A percentile compares a stretch with the other conserved stretches of the same genome.
phyloP scores from a whole-genome alignment of 2,888 invertebrate genomes.

The Melitaea athalia region DNA sequence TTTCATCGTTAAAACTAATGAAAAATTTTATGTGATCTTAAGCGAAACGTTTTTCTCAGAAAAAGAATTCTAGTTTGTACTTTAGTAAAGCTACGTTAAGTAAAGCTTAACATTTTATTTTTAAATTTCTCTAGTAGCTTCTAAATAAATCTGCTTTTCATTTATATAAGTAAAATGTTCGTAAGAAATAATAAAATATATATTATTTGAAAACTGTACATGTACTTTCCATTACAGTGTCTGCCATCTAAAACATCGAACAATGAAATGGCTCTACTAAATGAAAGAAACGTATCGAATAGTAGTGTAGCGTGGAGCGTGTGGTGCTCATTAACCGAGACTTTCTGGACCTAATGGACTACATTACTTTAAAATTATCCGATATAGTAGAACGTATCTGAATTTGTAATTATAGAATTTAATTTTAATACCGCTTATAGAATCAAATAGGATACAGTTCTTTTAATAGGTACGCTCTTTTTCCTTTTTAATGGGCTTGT shows the following conservation, averaged over 20 bases:
- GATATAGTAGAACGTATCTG: not conserved
- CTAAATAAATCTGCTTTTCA: not conserved
- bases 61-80: too few species aligned
- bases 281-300: not conserved
- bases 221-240: conserved; percentile 2
- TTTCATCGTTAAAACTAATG: not conserved
- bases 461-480: too few species aligned
- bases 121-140: too few species aligned
- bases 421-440: too few species aligned
- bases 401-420: too few species aligned
- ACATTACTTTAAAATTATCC: not conserved
- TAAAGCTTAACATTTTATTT: too few species aligned
- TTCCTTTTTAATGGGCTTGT: too few species aligned
- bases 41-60: too few species aligned
- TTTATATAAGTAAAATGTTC: not conserved
- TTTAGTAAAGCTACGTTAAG: too few species aligned
- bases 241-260: conserved; percentile 1
- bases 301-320: conserved; percentile 1
- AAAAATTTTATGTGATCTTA: too few species aligned
- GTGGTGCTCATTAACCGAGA: not conserved
- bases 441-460: too few species aligned
- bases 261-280: not conserved
- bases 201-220: not conserved
- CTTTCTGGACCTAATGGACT: not conserved
- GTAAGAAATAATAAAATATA: not conserved